phyloP scores from a whole-genome alignment of 2,888 invertebrate species.

The Amitus sp. region DNA sequence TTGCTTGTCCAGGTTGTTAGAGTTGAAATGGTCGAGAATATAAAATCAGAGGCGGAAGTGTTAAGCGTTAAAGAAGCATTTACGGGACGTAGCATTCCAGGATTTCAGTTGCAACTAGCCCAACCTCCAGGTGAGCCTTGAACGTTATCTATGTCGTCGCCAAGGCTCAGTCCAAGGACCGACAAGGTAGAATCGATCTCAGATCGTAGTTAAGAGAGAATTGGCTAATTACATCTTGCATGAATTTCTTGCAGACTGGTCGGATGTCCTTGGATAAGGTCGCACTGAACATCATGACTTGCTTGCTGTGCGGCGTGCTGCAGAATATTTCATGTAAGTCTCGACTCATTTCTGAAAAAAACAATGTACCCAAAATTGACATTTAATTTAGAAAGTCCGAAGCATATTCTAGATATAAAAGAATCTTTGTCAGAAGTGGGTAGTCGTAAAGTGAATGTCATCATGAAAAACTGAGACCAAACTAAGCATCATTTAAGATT shows the following conservation, averaged over 20 bases:
- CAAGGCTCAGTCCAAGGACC: constrained; percentile 62
- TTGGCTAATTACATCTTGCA: constrained; percentile 86
- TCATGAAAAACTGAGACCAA: constrained; percentile 48
- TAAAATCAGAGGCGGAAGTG: background rate
- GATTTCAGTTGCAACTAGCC: constrained; percentile 49
- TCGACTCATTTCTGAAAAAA: constrained; percentile 89
- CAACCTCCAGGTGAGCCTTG: constrained; percentile 59
- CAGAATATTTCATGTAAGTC: constrained; percentile 99
- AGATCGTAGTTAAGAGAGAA: constrained; percentile 64
- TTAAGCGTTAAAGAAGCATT: constrained; percentile 8
- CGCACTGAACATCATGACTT: constrained; percentile 99
- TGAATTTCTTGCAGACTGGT: constrained; percentile 99
- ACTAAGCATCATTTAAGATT: constrained; percentile 46
- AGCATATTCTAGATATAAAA: background rate
- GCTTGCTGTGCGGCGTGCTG: constrained; percentile 98
- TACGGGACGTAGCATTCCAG: constrained; percentile 7
- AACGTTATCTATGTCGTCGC: constrained; percentile 54
- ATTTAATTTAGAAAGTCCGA: background rate
- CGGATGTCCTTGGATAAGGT: constrained; percentile 99
- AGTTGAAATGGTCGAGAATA: background rate
- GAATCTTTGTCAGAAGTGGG: constrained; percentile 51
- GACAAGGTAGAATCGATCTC: constrained; percentile 58
- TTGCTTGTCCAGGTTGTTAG: background rate
- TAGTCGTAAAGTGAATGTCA: constrained; percentile 52
- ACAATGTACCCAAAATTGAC: constrained; percentile 26